Evolutionary conservation across 37 sponge, comb jelly and placozoan genomes (phyloP).

Genomic region (Agelas oroides): DNA sequence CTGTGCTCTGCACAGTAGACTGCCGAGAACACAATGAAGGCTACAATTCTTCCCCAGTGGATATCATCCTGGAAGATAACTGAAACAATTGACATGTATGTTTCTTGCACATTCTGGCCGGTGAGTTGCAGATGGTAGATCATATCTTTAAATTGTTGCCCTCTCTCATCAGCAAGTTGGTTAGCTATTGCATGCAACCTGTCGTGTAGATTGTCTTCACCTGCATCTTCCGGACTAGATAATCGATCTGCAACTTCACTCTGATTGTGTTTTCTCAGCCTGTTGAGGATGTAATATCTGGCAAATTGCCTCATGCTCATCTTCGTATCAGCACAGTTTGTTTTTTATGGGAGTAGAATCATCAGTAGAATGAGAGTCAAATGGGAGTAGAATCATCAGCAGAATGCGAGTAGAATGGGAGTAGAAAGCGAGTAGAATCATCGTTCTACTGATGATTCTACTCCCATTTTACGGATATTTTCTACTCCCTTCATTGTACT

Average conservation of each 20-base stretch:
- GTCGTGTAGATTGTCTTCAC: neutral
- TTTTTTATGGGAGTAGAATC: too few species aligned
- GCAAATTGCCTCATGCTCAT: neutral
- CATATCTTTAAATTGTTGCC: slow-evolving; percentile 64
- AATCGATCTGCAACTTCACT: slow-evolving; percentile 31
- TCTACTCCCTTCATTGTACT: too few species aligned
- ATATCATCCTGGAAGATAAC: slow-evolving; percentile 78
- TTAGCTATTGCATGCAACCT: slow-evolving; percentile 5
- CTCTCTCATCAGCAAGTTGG: slow-evolving; percentile 40
- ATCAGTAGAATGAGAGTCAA: too few species aligned
- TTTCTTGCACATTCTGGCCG: slow-evolving; percentile 29
- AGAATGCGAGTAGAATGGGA: too few species aligned
- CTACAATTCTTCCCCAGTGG: too few species aligned
- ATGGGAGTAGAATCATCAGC: too few species aligned
- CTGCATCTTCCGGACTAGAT: neutral
- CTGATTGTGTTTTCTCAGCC: too few species aligned
- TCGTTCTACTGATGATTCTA: too few species aligned
- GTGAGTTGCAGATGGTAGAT: slow-evolving; percentile 24
- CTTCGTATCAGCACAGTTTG: too few species aligned
- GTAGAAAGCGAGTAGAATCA: too few species aligned
- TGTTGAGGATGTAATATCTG: slow-evolving; percentile 25
- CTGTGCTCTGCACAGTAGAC: slow-evolving; percentile 50
- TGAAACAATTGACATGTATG: slow-evolving; percentile 36
- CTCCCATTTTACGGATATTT: too few species aligned
- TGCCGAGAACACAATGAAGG: slow-evolving; percentile 63